Evolutionary conservation across 1,140 invertebrate genomes (phyloP), one percentile per base, ranked within the genome.

Genomic region (Drosophila yakuba): DNA sequence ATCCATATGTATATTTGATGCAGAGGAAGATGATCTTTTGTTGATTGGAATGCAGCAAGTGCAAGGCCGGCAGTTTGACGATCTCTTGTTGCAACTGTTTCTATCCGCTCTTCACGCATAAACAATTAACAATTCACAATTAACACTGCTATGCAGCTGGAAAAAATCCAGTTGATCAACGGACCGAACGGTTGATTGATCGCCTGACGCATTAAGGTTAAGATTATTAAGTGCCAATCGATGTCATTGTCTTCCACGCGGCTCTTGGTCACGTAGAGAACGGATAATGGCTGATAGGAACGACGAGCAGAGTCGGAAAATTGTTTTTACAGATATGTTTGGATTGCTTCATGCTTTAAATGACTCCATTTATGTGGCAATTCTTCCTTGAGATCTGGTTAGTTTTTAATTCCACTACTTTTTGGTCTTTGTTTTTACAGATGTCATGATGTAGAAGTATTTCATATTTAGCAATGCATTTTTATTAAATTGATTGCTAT

Each of bases 151-250:
- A 23, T 69, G 66, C 50, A 77, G 67, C 59, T 69, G 74, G 51
- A 48, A 44, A 32, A 64, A 68, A 64, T 66, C 47, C 60, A 32
- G 68, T 78, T 63, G 51, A 69, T 41, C 52, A 66, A 52, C 56
- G 38, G 71, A 52, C 51, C 52, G 62, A 54, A 57, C 50, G 61
- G 59, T 67, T 78, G 78, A 86, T 81, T 76, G 83, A 86, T 88
- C 50, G 54, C 15, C 43, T 43, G 83, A 72, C 51, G 83, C 83
- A 68, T 88, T 73, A 74, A 86, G 83, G 83, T 79, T 76, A 74
- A 78, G 77, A 74, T 79, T 82, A 82, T 86, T 86, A 82, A 86
- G 63, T 74, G 83, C 62, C 75, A 83, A 86, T 66, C 83, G 83
- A 83, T 86, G 83, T 86, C 83, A 89, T 83, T 86, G 79, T 62